phyloP scores from a whole-genome alignment of 2,113 vertebrate species.

The Athene noctua region DNA sequence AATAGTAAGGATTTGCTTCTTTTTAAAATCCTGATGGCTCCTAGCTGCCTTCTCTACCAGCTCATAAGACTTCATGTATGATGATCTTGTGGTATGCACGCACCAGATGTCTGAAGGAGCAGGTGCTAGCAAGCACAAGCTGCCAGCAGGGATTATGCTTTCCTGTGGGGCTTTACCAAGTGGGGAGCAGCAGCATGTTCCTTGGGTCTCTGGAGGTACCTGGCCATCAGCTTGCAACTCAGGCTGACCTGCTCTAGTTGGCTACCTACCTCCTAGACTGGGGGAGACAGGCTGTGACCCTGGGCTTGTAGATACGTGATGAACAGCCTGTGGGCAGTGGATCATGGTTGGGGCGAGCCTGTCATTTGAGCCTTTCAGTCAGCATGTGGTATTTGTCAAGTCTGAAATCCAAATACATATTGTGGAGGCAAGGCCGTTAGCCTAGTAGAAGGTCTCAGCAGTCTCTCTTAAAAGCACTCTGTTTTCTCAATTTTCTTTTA shows the following conservation, averaged over 20 bases:
- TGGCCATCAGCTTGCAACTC: background rate
- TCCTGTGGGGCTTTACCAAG: background rate
- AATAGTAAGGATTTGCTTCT: background rate
- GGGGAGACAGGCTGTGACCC: background rate
- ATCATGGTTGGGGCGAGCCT: fast-evolving
- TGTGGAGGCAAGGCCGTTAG: background rate
- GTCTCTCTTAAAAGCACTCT: background rate
- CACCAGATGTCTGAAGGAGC: background rate
- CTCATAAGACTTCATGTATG: background rate
- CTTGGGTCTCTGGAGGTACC: background rate
- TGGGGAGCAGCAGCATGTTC: background rate
- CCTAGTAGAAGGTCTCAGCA: background rate
- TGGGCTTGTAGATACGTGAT: background rate
- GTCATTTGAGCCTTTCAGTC: background rate
- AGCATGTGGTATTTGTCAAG: fast-evolving
- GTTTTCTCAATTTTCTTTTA: background rate
- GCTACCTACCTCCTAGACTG: background rate
- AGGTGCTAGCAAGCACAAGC: background rate
- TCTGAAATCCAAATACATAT: background rate
- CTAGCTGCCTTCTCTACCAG: background rate
- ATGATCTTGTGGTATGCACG: background rate
- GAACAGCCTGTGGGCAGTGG: background rate
- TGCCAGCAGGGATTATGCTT: background rate
- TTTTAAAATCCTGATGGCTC: background rate
- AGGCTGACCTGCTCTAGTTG: background rate